Evolutionary conservation across 2,888 invertebrate species (phyloP).

Genomic region (Bombylius major): DNA sequence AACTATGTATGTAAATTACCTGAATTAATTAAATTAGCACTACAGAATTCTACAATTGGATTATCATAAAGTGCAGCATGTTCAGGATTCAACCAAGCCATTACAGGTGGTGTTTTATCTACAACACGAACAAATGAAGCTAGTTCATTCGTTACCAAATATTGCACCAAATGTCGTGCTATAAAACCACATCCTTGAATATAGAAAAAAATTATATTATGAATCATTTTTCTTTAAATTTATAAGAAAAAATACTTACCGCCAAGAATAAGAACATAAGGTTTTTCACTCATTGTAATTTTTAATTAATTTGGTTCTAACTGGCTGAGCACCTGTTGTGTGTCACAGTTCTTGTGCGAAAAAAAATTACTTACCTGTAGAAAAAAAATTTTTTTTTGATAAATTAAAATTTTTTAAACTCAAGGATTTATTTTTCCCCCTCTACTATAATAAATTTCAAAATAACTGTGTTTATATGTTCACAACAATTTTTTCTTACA

Average conservation of each 20-base stretch:
- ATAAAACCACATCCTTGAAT: constrained; percentile 80
- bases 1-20: constrained; percentile 40
- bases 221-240: neutral
- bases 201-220: neutral
- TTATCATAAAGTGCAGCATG: constrained; percentile 63
- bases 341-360: too few species aligned
- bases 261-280: constrained; percentile 33
- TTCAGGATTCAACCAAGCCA: constrained; percentile 71
- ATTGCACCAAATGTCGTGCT: constrained; percentile 75
- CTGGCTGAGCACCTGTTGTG: too few species aligned
- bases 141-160: constrained; percentile 63
- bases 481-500: too few species aligned
- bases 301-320: too few species aligned
- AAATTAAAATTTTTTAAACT: too few species aligned
- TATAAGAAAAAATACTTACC: constrained; percentile 21
- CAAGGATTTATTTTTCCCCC: too few species aligned
- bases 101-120: constrained; percentile 87
- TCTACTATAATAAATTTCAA: too few species aligned
- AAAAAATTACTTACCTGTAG: too few species aligned
- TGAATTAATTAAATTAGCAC: constrained; percentile 81
- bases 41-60: constrained; percentile 72
- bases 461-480: too few species aligned
- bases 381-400: too few species aligned
- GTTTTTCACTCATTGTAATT: constrained; percentile 23
- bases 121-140: constrained; percentile 65